Evolutionary conservation across 2,888 invertebrate species (phyloP), one percentile per base, ranked within the genome.

Genomic region (Acanthopleura granulata): DNA sequence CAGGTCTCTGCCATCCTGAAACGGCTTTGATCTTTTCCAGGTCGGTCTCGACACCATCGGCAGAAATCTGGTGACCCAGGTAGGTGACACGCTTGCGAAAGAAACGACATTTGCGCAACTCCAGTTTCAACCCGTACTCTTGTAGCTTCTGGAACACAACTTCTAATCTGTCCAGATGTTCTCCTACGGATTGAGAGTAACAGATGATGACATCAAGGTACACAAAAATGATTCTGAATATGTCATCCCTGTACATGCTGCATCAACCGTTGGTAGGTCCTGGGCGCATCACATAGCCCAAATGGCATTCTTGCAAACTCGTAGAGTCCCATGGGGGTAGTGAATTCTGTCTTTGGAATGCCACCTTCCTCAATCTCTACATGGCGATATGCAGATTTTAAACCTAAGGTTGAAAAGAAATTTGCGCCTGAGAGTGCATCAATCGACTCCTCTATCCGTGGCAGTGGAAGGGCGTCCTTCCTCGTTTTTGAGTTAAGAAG

Each of bases 51-150:
- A 57, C 57, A 22, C 78, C 76, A 25, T 76, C 49, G 11, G 69
- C 61, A 29, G 79, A 77, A 16, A 80, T 69, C 18, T 77, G 61
- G 72, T 81, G 78, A 11, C 79, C 81, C 40, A 78, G 51, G 72
- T 76, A 81, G 1, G 62, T 77, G 0, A 78, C 78, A 71, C 74
- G 29, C 9, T 11, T 72, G 62, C 76, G 73, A 18, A 80, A 79
- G 50, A 79, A 74, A 29, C 75, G 62, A 49, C 77, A 80, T 49
- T 80, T 78, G 22, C 29, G 49, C 49, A 22, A 49, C 51, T 79
- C 78, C 50, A 77, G 27, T 57, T 80, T 77, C 27, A 80, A 57
- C 12, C 75, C 76, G 51, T 77, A 73, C 27, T 76, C 51, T 49
- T 73, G 62, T 30, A 78, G 50, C 22, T 69, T 71, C 49, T 69